A percentile compares a stretch with the other conserved stretches of the same genome.
Conservation (phyloP, 37 sponge, comb jelly and placozoan species). For the Halichondria panicea region DNA sequence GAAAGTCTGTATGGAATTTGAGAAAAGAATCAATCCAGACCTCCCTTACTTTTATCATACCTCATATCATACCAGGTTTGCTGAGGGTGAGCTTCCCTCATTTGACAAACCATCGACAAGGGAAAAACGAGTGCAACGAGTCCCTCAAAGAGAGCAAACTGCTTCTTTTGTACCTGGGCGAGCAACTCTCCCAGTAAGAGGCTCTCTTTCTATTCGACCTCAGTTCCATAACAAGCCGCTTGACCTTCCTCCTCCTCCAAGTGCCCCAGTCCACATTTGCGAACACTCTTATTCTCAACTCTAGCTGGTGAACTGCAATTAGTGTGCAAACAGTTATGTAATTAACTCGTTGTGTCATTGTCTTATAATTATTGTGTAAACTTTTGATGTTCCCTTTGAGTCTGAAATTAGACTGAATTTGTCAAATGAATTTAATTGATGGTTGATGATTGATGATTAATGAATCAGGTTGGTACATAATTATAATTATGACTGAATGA, state of each 20-base stretch:
- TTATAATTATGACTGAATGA: too few species aligned
- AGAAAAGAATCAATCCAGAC: constrained; percentile 20
- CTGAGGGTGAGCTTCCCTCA: constrained; percentile 13
- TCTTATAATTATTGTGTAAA: background rate
- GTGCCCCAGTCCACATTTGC: background rate
- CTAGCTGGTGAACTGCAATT: background rate
- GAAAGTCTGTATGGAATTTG: constrained; percentile 14
- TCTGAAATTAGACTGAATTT: background rate
- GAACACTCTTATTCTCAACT: constrained; percentile 12
- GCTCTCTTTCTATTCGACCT: background rate
- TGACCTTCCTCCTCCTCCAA: constrained; percentile 10
- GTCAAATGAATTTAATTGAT: too few species aligned
- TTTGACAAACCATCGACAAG: background rate
- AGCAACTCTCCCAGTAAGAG: constrained; percentile 16
- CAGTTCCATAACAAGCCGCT: constrained; percentile 20
- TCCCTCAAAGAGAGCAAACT: constrained; percentile 18
- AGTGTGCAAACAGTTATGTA: background rate
- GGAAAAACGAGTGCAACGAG: background rate
- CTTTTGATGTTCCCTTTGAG: background rate
- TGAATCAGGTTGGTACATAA: too few species aligned
- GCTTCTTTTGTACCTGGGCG: constrained; percentile 15
- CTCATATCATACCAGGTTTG: constrained; percentile 13
- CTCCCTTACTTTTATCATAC: constrained; percentile 37
- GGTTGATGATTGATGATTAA: too few species aligned
- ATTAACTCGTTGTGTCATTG: too few species aligned